A percentile compares a stretch with the other conserved stretches of the same genome.
Evolutionary conservation across 1,140 invertebrate genomes (phyloP).

Genomic region (Nymphalis io): DNA sequence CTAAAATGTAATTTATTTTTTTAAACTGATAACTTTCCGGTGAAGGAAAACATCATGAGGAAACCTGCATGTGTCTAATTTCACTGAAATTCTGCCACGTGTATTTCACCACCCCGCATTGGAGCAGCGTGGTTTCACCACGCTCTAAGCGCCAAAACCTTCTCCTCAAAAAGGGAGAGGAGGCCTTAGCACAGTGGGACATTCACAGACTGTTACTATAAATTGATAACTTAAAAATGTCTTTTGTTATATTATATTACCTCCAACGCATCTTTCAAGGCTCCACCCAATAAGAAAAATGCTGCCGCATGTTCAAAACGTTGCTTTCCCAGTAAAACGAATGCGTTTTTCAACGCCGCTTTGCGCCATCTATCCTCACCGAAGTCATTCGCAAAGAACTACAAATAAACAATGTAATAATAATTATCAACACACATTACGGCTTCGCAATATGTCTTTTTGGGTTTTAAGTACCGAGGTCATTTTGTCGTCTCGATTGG

Average conservation of each 20-base stretch:
- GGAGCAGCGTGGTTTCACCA: too few relatives aligned
- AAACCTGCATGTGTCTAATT: too few relatives aligned
- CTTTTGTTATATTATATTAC: slow-evolving; percentile 72
- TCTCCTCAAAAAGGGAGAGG: too few relatives aligned
- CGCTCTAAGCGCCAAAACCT: too few relatives aligned
- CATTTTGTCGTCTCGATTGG: slow-evolving; percentile 94
- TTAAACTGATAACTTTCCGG: not conserved
- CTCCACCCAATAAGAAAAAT: slow-evolving; percentile 97
- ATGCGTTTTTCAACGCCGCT: slow-evolving; percentile 98
- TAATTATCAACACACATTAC: too few relatives aligned
- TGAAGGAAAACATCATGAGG: too few relatives aligned
- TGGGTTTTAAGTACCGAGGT: slow-evolving; percentile 77
- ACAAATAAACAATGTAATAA: slow-evolving; percentile 12
- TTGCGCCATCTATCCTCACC: slow-evolving; percentile 96
- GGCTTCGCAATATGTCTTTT: too few relatives aligned
- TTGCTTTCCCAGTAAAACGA: slow-evolving; percentile 96
- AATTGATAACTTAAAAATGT: too few relatives aligned
- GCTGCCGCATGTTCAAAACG: slow-evolving; percentile 96
- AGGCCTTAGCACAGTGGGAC: too few relatives aligned
- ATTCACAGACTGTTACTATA: too few relatives aligned
- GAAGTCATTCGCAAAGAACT: slow-evolving; percentile 98
- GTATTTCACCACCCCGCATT: too few relatives aligned
- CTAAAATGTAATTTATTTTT: slow-evolving; percentile 59
- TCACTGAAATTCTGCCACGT: too few relatives aligned
- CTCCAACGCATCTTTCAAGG: slow-evolving; percentile 96